phyloP scores from a whole-genome alignment of 1,140 invertebrate genomes.

The Lepidurus packardi region DNA sequence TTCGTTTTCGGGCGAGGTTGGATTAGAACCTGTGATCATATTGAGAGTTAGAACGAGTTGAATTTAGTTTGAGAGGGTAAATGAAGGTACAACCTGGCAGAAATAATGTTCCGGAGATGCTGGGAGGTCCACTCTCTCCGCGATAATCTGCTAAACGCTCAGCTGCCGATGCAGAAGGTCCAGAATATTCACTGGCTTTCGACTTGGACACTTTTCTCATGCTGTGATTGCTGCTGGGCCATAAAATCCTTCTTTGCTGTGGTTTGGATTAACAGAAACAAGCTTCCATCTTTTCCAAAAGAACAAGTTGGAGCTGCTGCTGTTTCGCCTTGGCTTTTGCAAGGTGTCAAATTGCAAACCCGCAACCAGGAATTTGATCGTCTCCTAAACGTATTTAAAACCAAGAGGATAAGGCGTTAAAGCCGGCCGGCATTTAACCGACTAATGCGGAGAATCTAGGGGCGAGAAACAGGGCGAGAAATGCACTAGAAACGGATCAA shows the following conservation, averaged over 20 bases:
- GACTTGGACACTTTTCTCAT: slow-evolving; percentile 41
- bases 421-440: too few species aligned
- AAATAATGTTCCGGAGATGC: slow-evolving; percentile 8
- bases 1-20: slow-evolving; percentile 25
- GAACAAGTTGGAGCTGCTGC: background rate
- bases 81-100: background rate
- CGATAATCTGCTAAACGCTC: slow-evolving; percentile 45
- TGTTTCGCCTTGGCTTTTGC: background rate
- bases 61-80: slow-evolving; percentile 2
- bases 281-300: background rate
- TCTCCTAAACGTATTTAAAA: too few species aligned
- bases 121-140: slow-evolving; percentile 38
- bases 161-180: slow-evolving; percentile 39
- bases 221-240: slow-evolving; percentile 28
- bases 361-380: background rate
- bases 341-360: slow-evolving; percentile 2
- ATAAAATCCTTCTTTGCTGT: background rate
- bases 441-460: background rate
- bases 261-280: background rate
- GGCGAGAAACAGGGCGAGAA: background rate
- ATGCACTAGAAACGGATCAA: slow-evolving; percentile 4
- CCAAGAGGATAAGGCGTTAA: too few species aligned
- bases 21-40: slow-evolving; percentile 25
- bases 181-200: slow-evolving; percentile 41
- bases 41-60: background rate